Conservation (phyloP, 2,888 invertebrate genomes). For the Hydrotaea diabolus region DNA sequence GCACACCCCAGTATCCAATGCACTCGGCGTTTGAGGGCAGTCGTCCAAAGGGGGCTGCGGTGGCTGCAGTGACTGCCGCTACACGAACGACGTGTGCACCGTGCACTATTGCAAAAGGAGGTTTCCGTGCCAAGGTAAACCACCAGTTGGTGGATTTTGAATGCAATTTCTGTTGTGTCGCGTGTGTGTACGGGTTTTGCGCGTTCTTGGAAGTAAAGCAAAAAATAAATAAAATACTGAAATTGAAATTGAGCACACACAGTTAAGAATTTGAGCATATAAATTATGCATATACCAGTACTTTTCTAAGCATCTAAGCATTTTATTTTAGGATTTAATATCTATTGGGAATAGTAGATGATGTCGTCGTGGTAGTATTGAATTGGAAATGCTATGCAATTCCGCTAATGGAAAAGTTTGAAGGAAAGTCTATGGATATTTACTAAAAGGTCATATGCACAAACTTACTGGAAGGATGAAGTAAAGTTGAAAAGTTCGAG, state of each 20-base stretch:
- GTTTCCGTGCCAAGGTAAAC: slow-evolving; percentile 70
- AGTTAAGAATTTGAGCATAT: slow-evolving; percentile 15
- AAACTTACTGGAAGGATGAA: too few relatives aligned
- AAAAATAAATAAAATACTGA: too few relatives aligned
- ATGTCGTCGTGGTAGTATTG: background rate
- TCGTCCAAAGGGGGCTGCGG: background rate
- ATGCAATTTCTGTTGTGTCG: background rate
- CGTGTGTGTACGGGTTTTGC: background rate
- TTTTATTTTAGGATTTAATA: background rate
- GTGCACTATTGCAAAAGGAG: slow-evolving; percentile 57
- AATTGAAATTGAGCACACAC: slow-evolving; percentile 27
- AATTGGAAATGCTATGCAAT: background rate
- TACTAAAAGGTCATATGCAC: too few relatives aligned
- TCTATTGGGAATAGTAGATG: background rate
- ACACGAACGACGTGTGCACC: slow-evolving; percentile 22
- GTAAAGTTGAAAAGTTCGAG: too few relatives aligned
- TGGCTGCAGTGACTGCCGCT: background rate
- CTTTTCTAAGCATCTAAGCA: background rate
- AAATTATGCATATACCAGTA: too few relatives aligned
- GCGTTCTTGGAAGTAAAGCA: slow-evolving; percentile 15
- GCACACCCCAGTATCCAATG: background rate
- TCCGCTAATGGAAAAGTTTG: background rate
- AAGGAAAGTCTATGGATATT: too few relatives aligned
- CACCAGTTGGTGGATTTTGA: slow-evolving; percentile 60
- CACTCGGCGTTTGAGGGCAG: background rate